Conservation (phyloP, 1,140 invertebrate species). For the Papilio dardanus region DNA sequence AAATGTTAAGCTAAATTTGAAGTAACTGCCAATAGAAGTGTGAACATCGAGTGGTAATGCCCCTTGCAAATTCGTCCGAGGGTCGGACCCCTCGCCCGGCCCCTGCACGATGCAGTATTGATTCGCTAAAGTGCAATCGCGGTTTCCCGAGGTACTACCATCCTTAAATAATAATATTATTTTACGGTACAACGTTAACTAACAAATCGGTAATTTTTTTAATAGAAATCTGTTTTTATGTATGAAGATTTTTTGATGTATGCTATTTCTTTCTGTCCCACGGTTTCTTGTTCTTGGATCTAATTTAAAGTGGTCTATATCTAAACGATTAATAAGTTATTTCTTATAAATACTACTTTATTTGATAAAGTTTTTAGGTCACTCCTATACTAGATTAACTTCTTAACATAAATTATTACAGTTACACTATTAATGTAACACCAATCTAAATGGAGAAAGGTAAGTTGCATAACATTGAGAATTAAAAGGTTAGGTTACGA, state of each 20-base stretch:
- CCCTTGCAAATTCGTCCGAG: slow-evolving; percentile 50
- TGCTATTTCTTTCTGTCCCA: too few species aligned
- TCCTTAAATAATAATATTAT: slow-evolving; percentile 18
- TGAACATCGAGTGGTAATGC: slow-evolving; percentile 43
- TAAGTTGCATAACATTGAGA: background rate
- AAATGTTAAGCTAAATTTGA: background rate
- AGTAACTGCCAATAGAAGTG: slow-evolving; percentile 22
- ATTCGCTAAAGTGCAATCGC: slow-evolving; percentile 42
- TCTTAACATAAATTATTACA: background rate
- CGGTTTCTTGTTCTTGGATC: background rate
- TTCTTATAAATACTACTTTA: background rate
- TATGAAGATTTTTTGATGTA: background rate
- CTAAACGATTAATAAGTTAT: background rate
- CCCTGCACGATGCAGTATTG: slow-evolving; percentile 53
- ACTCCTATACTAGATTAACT: too few species aligned
- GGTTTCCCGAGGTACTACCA: slow-evolving; percentile 17
- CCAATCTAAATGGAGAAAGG: background rate
- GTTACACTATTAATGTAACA: background rate
- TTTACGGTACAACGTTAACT: background rate
- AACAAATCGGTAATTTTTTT: background rate
- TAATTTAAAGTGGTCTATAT: background rate
- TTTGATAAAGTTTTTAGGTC: background rate
- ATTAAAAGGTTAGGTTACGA: background rate
- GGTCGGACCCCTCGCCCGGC: slow-evolving; percentile 49
- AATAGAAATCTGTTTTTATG: background rate